Evolutionary conservation across 2,797 vertebrate genomes (phyloP).

Genomic region (Sebastes trivittatus): DNA sequence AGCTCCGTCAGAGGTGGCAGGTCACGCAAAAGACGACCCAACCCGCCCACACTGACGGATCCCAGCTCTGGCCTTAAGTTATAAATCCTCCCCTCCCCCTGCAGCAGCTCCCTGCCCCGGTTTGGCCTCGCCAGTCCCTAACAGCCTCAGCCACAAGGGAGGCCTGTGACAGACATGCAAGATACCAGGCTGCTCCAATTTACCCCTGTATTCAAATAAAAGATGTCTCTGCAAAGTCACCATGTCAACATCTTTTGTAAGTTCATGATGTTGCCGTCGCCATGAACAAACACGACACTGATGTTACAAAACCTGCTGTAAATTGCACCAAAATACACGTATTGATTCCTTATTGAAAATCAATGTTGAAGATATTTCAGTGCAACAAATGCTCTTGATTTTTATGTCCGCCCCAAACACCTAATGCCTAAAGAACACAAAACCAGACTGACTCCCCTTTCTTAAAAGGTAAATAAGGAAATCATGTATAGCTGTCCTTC

Average conservation of each 20-base stretch:
- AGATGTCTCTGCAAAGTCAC: slow-evolving; percentile 36
- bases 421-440: background rate
- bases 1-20: slow-evolving; percentile 74
- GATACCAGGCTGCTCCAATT: slow-evolving; percentile 56
- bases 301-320: background rate
- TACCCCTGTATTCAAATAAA: slow-evolving; percentile 54
- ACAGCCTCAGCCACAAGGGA: slow-evolving; percentile 77
- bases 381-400: slow-evolving; percentile 9
- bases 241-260: slow-evolving; percentile 42
- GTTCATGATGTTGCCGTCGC: slow-evolving; percentile 15
- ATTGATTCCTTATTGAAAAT: slow-evolving; percentile 37
- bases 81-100: slow-evolving; percentile 49
- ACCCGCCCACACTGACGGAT: slow-evolving; percentile 74
- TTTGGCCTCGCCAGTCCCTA: slow-evolving; percentile 67
- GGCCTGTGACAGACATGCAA: slow-evolving; percentile 64
- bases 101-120: slow-evolving; percentile 48
- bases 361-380: slow-evolving; percentile 12
- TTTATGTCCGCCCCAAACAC: background rate
- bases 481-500: background rate
- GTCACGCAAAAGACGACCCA: slow-evolving; percentile 74
- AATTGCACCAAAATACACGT: slow-evolving; percentile 23
- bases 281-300: background rate
- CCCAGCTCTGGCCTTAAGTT: slow-evolving; percentile 62
- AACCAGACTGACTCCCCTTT: background rate
- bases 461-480: slow-evolving; percentile 2